Percentiles rank a stretch among this genome's conserved stretches.
Evolutionary conservation across 2,113 vertebrate species (phyloP).

Genomic region (Bos indicus): DNA sequence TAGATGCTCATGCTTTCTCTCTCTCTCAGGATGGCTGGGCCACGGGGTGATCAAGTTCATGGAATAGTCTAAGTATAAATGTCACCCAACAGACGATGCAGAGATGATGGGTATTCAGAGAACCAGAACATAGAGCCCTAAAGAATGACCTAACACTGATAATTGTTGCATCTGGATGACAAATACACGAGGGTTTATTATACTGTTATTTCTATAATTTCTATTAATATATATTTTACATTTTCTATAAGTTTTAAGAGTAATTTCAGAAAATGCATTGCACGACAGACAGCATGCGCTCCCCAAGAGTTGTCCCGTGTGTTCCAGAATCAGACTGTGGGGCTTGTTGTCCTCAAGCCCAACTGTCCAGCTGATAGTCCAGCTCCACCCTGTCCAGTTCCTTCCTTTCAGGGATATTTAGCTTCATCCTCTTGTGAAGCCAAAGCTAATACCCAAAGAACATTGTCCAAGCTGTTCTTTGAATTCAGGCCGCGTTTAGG

Average conservation of each 20-base stretch:
- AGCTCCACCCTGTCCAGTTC: background rate
- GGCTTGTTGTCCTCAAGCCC: background rate
- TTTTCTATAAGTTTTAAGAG: background rate
- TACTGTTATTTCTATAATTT: background rate
- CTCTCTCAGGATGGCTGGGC: background rate
- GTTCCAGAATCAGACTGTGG: background rate
- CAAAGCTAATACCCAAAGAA: background rate
- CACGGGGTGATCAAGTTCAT: background rate
- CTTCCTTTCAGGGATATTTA: background rate
- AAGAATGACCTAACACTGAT: background rate
- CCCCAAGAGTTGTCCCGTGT: background rate
- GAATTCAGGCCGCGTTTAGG: background rate
- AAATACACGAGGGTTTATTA: background rate
- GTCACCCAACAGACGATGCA: background rate
- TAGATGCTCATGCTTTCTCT: background rate
- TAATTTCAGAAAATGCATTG: background rate
- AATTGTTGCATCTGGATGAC: background rate
- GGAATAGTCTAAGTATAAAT: background rate
- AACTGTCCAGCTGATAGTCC: background rate
- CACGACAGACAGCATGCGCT: background rate
- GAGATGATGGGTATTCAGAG: background rate
- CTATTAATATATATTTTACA: background rate
- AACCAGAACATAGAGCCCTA: background rate
- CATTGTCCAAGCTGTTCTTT: background rate
- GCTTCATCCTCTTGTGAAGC: background rate